A percentile compares a stretch with the other conserved stretches of the same genome.
phyloP scores from a whole-genome alignment of 37 sponge, comb jelly and placozoan species.

The Dysidea cf. avara region DNA sequence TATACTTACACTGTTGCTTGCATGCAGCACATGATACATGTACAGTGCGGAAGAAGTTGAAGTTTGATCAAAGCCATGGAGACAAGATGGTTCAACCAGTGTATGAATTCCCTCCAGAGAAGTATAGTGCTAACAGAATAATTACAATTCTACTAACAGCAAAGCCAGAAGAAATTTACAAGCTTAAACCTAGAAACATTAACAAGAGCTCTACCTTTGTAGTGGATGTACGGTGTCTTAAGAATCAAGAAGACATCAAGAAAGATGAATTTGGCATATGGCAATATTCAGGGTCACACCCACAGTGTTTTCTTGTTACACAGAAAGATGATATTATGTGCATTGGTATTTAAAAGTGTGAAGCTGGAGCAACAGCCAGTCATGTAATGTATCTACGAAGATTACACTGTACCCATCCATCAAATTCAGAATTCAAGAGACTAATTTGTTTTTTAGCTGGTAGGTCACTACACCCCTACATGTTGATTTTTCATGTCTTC shows the following conservation, averaged over 20 bases:
- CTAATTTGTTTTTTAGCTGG: slow-evolving; percentile 36
- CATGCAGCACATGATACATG: no score
- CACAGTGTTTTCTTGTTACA: not conserved
- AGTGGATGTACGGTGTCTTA: slow-evolving; percentile 13
- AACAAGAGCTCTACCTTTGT: slow-evolving; percentile 23
- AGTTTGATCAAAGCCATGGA: no score
- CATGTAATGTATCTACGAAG: slow-evolving; percentile 36
- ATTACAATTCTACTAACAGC: slow-evolving; percentile 23
- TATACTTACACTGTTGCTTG: no score
- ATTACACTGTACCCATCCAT: slow-evolving; percentile 44
- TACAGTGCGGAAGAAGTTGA: no score
- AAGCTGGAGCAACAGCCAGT: slow-evolving; percentile 21
- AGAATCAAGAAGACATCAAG: slow-evolving; percentile 32
- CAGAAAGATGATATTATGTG: slow-evolving; percentile 16
- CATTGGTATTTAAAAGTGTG: slow-evolving; percentile 25
- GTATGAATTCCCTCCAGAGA: slow-evolving; percentile 17
- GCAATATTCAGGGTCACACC: slow-evolving; percentile 45
- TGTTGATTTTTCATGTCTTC: no score
- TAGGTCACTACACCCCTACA: no score
- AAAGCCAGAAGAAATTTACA: slow-evolving; percentile 7
- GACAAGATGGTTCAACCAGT: no score
- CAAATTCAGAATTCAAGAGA: slow-evolving; percentile 33
- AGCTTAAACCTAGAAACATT: slow-evolving; percentile 4
- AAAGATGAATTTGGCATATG: slow-evolving; percentile 52
- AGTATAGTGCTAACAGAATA: slow-evolving; percentile 30